Percentiles rank a stretch among this genome's conserved stretches.
phyloP scores from a whole-genome alignment of 2,113 vertebrate genomes.

The Chloropsis cyanopogon region DNA sequence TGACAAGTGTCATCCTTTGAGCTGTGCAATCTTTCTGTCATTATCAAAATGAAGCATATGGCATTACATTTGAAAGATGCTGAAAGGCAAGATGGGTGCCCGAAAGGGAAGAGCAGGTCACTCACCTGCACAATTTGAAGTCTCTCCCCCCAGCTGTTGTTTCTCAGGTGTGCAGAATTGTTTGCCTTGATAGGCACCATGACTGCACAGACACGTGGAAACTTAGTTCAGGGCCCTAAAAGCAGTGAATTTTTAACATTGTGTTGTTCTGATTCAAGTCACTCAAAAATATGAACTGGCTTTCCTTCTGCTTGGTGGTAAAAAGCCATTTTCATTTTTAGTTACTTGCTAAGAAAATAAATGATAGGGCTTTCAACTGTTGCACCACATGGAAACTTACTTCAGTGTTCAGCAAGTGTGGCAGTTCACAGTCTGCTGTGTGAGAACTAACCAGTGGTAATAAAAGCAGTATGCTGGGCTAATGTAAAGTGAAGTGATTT shows the following conservation, averaged over 20 bases:
- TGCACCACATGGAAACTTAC: not conserved
- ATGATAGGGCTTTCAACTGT: not conserved
- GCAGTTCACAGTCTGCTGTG: not conserved
- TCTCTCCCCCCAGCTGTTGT: not conserved
- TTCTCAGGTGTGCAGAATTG: not conserved
- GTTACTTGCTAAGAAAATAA: not conserved
- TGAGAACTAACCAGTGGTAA: not conserved
- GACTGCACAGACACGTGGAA: not conserved
- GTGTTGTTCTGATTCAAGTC: not conserved
- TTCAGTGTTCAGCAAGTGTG: not conserved
- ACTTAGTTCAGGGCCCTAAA: not conserved
- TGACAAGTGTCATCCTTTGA: not conserved
- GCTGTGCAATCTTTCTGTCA: not conserved
- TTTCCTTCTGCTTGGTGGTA: not conserved
- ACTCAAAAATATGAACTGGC: not conserved
- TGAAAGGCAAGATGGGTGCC: not conserved
- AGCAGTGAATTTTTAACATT: not conserved
- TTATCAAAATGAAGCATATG: not conserved
- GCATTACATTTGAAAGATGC: not conserved
- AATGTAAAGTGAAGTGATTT: not conserved
- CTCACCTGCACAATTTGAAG: not conserved
- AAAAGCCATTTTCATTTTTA: not conserved
- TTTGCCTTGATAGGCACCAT: not conserved
- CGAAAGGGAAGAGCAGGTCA: not conserved
- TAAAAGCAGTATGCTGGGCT: not conserved